Conservation (phyloP, 1,140 invertebrate genomes). For the Drosophila melanogaster region Release_6_plus_ISO1_MT NT_037436.4:12285001-12285500, state of each 20-base stretch:
- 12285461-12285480: conserved; percentile 29
- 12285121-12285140: not conserved
- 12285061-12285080: conserved; percentile 39
- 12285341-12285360: conserved; percentile 24
- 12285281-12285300: not conserved
- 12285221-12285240: not conserved
- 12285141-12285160: not conserved
- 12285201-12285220: too few relatives aligned
- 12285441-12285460: conserved; percentile 41
- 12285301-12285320: conserved; percentile 3
- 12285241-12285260: too few relatives aligned
- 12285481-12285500: conserved; percentile 72
- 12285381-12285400: conserved; percentile 63
- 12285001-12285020: conserved; percentile 54
- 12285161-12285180: not conserved
- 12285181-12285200: not conserved
- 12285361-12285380: conserved; percentile 36
- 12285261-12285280: not conserved
- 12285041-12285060: conserved; percentile 27
- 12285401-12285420: conserved; percentile 63
- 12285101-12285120: not conserved
- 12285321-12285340: not conserved
- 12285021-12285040: conserved; percentile 29
- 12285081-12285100: conserved; percentile 20
- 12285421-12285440: conserved; percentile 54